Evolutionary conservation across 2,888 invertebrate genomes (phyloP).

Genomic region (Pimpla rufipes): DNA sequence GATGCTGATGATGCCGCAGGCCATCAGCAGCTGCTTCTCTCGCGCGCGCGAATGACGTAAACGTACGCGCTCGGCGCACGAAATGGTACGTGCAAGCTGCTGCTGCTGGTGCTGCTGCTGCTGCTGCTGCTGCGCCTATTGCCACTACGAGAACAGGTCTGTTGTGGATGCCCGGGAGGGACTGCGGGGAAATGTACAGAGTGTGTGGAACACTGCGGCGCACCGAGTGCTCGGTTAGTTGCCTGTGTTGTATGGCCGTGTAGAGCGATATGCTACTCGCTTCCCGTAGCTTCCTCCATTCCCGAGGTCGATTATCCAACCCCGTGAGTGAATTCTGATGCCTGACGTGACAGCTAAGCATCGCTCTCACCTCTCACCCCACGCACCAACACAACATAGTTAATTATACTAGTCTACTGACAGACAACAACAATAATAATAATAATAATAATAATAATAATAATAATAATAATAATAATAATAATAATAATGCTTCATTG

Average conservation of each 20-base stretch:
- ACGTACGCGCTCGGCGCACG: slow-evolving; percentile 34
- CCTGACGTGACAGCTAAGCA: slow-evolving; percentile 42
- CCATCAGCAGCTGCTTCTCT: slow-evolving; percentile 49
- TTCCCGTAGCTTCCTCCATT: slow-evolving; percentile 21
- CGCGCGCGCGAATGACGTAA: slow-evolving; percentile 44
- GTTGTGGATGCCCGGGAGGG: slow-evolving; percentile 36
- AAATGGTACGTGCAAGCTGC: slow-evolving; percentile 45
- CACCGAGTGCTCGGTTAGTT: slow-evolving; percentile 42
- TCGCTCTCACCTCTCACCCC: slow-evolving; percentile 40
- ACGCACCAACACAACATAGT: not conserved
- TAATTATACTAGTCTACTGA: not conserved
- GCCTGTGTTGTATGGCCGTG: not conserved
- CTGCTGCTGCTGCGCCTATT: not conserved
- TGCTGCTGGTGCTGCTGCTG: not conserved
- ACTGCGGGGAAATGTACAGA: slow-evolving; percentile 42
- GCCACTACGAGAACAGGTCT: slow-evolving; percentile 27
- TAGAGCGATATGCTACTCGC: slow-evolving; percentile 27
- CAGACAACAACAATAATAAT: not conserved
- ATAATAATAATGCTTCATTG: not conserved
- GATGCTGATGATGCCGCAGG: slow-evolving; percentile 50
- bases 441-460: not conserved
- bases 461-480: not conserved
- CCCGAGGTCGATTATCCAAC: slow-evolving; percentile 53
- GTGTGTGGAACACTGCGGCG: slow-evolving; percentile 8
- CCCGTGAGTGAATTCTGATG: slow-evolving; percentile 43